A percentile compares a stretch with the other conserved stretches of the same genome.
phyloP scores from a whole-genome alignment of 1,140 invertebrate genomes.

The Neoseiulus cucumeris region DNA sequence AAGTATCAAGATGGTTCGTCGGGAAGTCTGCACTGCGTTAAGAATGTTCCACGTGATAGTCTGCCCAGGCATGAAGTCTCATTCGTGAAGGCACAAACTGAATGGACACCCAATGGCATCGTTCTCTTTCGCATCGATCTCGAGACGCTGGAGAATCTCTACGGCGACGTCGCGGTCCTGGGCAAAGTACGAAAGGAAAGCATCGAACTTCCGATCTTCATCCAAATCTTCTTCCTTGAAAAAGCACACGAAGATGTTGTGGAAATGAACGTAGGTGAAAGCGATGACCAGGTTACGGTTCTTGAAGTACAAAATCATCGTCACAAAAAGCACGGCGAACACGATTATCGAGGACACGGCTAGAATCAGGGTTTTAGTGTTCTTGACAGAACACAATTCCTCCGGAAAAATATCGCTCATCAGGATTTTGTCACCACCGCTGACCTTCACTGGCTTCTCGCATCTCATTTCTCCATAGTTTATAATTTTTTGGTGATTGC shows the following conservation, averaged over 20 bases:
- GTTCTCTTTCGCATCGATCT: neutral
- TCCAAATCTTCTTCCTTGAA: neutral
- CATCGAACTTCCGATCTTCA: neutral
- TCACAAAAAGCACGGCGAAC: too few species aligned
- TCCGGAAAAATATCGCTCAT: too few species aligned
- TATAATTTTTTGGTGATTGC: too few species aligned
- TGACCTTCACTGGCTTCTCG: too few species aligned
- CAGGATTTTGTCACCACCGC: too few species aligned
- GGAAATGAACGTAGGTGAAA: neutral
- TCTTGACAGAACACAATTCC: too few species aligned
- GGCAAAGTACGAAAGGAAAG: neutral
- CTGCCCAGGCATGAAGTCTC: constrained; percentile 51
- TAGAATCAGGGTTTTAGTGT: too few species aligned
- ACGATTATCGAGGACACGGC: too few species aligned
- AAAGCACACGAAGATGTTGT: neutral
- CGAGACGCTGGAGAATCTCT: neutral
- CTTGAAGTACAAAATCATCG: neutral
- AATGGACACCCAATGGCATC: constrained; percentile 17
- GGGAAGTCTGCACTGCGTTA: constrained; percentile 49
- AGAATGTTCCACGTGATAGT: constrained; percentile 58
- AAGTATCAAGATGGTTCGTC: constrained; percentile 47
- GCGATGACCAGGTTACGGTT: neutral
- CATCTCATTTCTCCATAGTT: too few species aligned
- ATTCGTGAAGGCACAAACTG: constrained; percentile 39
- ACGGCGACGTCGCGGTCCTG: neutral